Conservation (phyloP, 2,113 vertebrate genomes). For the Mormoops blainvillei region DNA sequence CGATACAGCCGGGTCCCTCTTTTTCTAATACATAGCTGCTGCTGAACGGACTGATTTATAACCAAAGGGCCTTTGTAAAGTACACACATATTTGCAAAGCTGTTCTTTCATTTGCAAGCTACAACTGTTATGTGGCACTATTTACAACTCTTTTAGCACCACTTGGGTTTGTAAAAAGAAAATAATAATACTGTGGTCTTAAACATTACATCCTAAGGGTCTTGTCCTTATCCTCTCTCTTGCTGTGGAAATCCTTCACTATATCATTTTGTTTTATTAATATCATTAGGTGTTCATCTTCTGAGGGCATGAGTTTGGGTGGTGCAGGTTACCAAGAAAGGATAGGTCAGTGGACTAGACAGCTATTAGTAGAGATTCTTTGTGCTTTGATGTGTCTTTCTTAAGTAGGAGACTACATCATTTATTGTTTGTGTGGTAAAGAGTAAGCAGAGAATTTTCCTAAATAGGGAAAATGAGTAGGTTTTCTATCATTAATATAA, state of each 20-base stretch:
- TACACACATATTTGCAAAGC: not conserved
- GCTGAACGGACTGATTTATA: not conserved
- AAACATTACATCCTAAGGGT: not conserved
- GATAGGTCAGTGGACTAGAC: not conserved
- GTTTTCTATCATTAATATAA: not conserved
- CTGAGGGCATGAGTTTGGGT: not conserved
- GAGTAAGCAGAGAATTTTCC: not conserved
- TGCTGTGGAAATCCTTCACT: not conserved
- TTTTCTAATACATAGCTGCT: not conserved
- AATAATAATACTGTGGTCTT: not conserved
- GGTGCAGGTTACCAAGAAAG: not conserved
- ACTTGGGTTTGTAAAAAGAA: not conserved
- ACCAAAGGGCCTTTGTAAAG: not conserved
- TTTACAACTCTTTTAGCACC: constrained; percentile 15
- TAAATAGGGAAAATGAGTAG: not conserved
- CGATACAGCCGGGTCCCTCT: not conserved
- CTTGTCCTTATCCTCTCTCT: not conserved
- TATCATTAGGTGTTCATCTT: not conserved
- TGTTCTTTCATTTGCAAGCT: not conserved
- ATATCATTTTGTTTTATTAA: not conserved
- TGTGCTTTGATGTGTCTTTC: not conserved
- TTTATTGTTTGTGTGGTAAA: not conserved
- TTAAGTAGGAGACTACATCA: not conserved
- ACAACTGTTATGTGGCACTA: not conserved
- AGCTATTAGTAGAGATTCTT: not conserved